These are phyloP conservation scores for Oeneis ivallda DNA, from an alignment of 2,888 invertebrate genomes.

Conservation along the genomic window DNA sequence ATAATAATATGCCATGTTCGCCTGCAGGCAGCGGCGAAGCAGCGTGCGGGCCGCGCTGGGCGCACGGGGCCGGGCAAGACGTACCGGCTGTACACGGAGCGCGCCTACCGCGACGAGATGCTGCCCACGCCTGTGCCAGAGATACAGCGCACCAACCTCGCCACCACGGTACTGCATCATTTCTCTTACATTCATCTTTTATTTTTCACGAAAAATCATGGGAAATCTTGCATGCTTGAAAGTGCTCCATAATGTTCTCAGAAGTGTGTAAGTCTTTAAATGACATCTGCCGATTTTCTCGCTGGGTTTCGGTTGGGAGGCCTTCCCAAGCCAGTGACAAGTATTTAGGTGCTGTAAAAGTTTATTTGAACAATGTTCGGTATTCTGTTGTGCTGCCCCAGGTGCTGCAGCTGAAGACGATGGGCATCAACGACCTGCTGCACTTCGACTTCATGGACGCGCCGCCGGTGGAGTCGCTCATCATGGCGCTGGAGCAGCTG, in stretches of 20 bases:
- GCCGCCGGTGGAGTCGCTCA: slow-evolving; percentile 97
- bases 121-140: slow-evolving; percentile 98
- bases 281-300: too few species aligned
- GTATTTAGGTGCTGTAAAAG: too few species aligned
- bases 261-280: too few species aligned
- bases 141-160: slow-evolving; percentile 98
- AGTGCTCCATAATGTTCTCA: too few species aligned
- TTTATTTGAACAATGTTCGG: too few species aligned
- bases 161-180: slow-evolving; percentile 85
- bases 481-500: slow-evolving; percentile 98
- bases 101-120: slow-evolving; percentile 99
- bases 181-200: too few species aligned
- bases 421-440: slow-evolving; percentile 99
- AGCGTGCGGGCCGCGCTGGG: slow-evolving; percentile 97
- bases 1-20: not conserved
- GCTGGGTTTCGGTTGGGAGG: too few species aligned
- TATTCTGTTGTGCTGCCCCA: slow-evolving; percentile 40
- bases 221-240: too few species aligned
- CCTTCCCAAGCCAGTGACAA: too few species aligned
- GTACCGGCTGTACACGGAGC: slow-evolving; percentile 98
- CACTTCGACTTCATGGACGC: slow-evolving; percentile 99
- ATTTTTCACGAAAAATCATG: too few species aligned
- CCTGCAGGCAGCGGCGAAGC: slow-evolving; percentile 95
- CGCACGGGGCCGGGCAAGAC: slow-evolving; percentile 99
- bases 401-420: slow-evolving; percentile 97